Conservation (phyloP, 2,888 invertebrate species). For the Epirrhoe tristata region DNA sequence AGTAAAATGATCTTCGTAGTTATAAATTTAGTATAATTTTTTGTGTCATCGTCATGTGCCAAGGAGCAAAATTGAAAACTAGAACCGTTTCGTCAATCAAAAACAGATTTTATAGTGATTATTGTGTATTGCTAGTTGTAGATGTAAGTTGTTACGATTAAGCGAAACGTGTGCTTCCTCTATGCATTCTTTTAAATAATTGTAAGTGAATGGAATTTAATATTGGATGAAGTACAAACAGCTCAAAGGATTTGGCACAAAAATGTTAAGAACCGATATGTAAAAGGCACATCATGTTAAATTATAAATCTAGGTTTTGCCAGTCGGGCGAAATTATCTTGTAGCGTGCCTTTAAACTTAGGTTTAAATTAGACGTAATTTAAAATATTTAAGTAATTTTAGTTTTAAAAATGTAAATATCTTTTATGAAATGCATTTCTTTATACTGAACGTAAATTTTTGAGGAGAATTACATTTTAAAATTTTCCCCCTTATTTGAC, state of each 20-base stretch:
- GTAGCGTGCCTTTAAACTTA: slow-evolving; percentile 69
- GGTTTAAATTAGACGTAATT: slow-evolving; percentile 68
- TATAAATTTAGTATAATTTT: slow-evolving; percentile 59
- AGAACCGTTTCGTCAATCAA: slow-evolving; percentile 51
- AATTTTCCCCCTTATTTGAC: slow-evolving; percentile 80
- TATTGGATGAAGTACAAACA: slow-evolving; percentile 57
- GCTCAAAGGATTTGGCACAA: slow-evolving; percentile 45
- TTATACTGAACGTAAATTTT: slow-evolving; percentile 74
- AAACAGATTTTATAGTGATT: slow-evolving; percentile 54
- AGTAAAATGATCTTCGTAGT: slow-evolving; percentile 79
- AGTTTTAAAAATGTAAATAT: slow-evolving; percentile 76
- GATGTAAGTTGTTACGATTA: slow-evolving; percentile 63
- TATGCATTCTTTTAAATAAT: slow-evolving; percentile 47
- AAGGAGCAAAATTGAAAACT: slow-evolving; percentile 69
- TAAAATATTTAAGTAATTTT: slow-evolving; percentile 61
- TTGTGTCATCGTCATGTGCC: slow-evolving; percentile 82
- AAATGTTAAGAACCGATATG: slow-evolving; percentile 29
- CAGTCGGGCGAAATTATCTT: slow-evolving; percentile 45
- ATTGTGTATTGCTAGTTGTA: slow-evolving; percentile 70
- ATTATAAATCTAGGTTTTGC: slow-evolving; percentile 18
- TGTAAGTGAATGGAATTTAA: slow-evolving; percentile 40
- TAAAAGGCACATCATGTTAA: slow-evolving; percentile 55
- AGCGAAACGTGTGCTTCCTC: slow-evolving; percentile 79
- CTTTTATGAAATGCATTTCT: slow-evolving; percentile 83
- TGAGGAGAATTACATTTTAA: slow-evolving; percentile 79